Conservation (phyloP, 2,888 invertebrate species). For the Microctonus brassicae region DNA sequence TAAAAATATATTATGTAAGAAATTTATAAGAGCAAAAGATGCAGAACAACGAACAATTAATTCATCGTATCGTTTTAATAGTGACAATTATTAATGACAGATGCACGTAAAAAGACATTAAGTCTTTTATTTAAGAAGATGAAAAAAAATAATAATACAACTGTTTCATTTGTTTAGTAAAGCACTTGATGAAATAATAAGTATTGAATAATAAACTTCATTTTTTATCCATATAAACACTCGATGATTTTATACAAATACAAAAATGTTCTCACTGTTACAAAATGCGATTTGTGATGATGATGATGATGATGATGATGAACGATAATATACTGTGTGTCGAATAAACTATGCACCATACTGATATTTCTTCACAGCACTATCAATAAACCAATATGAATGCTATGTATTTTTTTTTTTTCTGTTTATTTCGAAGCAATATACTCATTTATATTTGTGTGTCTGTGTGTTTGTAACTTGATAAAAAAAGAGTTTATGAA, state of each 20-base stretch:
- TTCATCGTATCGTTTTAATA: neutral
- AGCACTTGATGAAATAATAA: neutral
- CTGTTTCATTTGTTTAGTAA: neutral
- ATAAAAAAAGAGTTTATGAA: neutral
- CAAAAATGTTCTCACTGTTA: neutral
- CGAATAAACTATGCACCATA: no score
- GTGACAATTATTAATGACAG: neutral
- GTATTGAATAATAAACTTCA: conserved; percentile 31
- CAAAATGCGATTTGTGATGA: neutral
- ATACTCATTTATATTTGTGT: no score
- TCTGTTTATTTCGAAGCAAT: no score
- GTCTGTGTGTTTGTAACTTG: no score
- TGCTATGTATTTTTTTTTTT: neutral
- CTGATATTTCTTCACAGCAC: no score
- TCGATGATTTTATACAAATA: conserved; percentile 36
- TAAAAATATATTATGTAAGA: neutral
- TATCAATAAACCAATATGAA: neutral
- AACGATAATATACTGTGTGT: neutral
- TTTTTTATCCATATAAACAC: conserved; percentile 41
- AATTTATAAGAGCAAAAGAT: neutral
- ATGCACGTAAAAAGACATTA: neutral
- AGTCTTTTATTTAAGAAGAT: neutral
- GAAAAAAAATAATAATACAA: neutral
- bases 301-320: no score
- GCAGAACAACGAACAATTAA: conserved; percentile 1